phyloP scores from a whole-genome alignment of 1,140 invertebrate genomes.

The Anadara kagoshimensis region DNA sequence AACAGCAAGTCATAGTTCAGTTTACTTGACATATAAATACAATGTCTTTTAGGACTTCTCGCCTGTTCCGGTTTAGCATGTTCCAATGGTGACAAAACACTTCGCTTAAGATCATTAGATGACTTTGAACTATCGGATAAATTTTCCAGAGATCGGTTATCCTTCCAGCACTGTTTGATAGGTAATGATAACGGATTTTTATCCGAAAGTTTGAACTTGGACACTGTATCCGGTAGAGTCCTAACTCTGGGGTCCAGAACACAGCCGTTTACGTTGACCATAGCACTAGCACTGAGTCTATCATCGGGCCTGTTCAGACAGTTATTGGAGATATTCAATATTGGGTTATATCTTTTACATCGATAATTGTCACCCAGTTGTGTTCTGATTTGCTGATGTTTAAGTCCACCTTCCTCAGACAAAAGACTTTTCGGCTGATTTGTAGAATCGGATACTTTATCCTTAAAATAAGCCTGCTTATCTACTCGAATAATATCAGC shows the following conservation, averaged over 20 bases:
- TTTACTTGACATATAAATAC: slow-evolving; percentile 6
- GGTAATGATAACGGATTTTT: slow-evolving; percentile 11
- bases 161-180: neutral
- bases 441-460: no score
- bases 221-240: neutral
- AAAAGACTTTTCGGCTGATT: slow-evolving; percentile 16
- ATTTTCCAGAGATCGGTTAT: slow-evolving; percentile 8
- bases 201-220: slow-evolving; percentile 2
- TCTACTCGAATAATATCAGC: slow-evolving; percentile 5
- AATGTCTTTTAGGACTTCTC: slow-evolving; percentile 15
- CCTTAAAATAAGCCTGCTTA: no score
- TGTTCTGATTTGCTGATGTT: slow-evolving; percentile 11
- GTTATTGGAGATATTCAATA: slow-evolving; percentile 21
- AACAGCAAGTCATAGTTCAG: neutral
- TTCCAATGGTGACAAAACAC: slow-evolving; percentile 1
- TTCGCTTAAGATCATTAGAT: neutral
- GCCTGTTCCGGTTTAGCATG: slow-evolving; percentile 14
- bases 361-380: neutral
- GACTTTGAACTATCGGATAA: neutral
- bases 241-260: no score
- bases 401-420: slow-evolving; percentile 13
- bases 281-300: neutral
- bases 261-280: no score
- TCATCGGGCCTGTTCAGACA: slow-evolving; percentile 21
- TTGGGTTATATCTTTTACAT: slow-evolving; percentile 25